phyloP scores from a whole-genome alignment of 2,888 invertebrate genomes.

The Podabrus alpinus region DNA sequence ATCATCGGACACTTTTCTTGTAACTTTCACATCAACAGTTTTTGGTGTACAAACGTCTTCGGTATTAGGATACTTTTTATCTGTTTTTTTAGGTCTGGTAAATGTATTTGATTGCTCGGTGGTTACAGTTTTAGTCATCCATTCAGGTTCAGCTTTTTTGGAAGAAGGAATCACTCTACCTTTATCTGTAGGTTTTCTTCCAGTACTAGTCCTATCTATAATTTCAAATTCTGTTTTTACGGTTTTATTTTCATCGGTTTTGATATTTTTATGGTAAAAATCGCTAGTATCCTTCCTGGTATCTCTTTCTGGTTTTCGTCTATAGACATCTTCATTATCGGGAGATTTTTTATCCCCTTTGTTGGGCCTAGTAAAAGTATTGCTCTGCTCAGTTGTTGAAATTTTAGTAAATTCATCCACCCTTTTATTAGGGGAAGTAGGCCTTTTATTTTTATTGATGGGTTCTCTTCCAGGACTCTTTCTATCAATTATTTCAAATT shows the following conservation, averaged over 20 bases:
- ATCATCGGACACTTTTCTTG: background rate
- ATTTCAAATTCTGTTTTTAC: background rate
- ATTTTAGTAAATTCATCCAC: background rate
- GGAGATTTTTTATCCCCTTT: slow-evolving; percentile 6
- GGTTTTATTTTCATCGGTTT: background rate
- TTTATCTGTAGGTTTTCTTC: background rate
- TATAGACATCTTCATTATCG: background rate
- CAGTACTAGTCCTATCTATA: background rate
- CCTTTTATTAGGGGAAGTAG: background rate
- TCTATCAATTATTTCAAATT: background rate
- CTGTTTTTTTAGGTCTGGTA: background rate
- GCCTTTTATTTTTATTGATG: background rate
- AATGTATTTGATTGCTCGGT: background rate
- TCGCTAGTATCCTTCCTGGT: background rate
- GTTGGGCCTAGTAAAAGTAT: background rate
- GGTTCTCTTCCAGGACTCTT: background rate
- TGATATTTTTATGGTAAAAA: background rate
- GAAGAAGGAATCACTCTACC: background rate
- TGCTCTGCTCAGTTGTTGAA: background rate
- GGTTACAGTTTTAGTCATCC: background rate
- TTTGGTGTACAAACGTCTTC: background rate
- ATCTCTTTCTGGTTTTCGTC: background rate
- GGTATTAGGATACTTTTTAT: background rate
- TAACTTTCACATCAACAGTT: background rate
- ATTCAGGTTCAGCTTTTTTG: background rate